Evolutionary conservation across 2,797 vertebrate species (phyloP).

Genomic region (Enteromius trimaculatus): DNA sequence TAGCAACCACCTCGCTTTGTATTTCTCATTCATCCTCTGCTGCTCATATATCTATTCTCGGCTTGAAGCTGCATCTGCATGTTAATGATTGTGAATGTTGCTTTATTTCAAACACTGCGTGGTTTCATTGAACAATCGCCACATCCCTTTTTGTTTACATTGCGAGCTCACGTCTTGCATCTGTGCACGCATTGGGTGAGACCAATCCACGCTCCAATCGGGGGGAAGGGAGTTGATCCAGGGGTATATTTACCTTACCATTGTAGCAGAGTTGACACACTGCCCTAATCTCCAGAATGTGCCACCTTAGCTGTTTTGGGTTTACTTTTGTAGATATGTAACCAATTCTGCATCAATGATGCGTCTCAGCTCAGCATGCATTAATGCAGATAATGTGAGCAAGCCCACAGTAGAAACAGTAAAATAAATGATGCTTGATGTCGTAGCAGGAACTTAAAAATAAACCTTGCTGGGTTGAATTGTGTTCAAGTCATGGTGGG

Average conservation of each 20-base stretch:
- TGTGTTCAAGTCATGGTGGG: conserved; percentile 67
- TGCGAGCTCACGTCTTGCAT: conserved; percentile 52
- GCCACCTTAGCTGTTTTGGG: conserved; percentile 9
- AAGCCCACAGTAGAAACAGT: not conserved
- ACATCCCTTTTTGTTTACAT: conserved; percentile 53
- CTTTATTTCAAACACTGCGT: conserved; percentile 9
- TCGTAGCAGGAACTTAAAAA: conserved; percentile 58
- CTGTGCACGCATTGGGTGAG: conserved; percentile 43
- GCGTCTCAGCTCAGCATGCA: not conserved
- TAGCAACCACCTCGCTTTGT: conserved; percentile 44
- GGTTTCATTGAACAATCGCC: conserved; percentile 10
- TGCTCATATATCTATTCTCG: not conserved
- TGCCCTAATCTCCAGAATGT: conserved; percentile 36
- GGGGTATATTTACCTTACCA: conserved; percentile 32
- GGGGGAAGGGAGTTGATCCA: conserved; percentile 15
- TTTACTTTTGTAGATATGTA: not conserved
- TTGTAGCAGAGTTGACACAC: conserved; percentile 43
- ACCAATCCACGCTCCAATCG: conserved; percentile 28
- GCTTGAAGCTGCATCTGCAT: conserved; percentile 10
- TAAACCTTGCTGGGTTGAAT: conserved; percentile 70
- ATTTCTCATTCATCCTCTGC: not conserved
- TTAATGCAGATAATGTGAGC: not conserved
- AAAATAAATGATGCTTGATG: not conserved
- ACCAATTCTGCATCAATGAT: not conserved
- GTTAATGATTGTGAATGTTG: not conserved